phyloP scores from a whole-genome alignment of 2,888 invertebrate genomes.

The Calameuta pallipes region DNA sequence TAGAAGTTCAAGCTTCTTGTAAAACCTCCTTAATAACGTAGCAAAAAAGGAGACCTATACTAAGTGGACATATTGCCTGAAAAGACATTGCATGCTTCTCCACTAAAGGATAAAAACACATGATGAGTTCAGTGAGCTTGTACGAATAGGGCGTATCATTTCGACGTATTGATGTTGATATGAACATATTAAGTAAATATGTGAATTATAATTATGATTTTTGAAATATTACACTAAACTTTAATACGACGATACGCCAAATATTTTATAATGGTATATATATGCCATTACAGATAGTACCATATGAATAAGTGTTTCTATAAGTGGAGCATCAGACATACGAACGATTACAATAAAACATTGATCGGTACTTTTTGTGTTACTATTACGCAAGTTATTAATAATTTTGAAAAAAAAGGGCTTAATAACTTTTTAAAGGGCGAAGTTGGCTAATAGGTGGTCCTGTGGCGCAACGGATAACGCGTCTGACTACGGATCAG shows the following conservation, averaged over 20 bases:
- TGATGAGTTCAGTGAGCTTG: neutral
- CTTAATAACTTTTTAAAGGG: neutral
- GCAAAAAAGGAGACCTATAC: neutral
- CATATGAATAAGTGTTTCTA: neutral
- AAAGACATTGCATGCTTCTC: neutral
- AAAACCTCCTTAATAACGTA: neutral
- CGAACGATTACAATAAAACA: neutral
- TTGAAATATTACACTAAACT: neutral
- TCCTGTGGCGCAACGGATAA: slow-evolving; percentile 77
- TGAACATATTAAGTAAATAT: neutral
- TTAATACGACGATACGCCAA: too few relatives aligned
- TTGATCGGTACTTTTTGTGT: neutral
- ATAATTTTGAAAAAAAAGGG: neutral
- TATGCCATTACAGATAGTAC: neutral
- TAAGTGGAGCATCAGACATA: neutral
- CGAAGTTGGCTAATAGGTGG: slow-evolving; percentile 43
- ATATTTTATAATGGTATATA: neutral
- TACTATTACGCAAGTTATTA: neutral
- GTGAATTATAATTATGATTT: neutral
- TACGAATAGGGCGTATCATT: neutral
- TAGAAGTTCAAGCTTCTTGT: neutral
- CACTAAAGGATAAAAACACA: neutral
- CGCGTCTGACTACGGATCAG: slow-evolving; percentile 80
- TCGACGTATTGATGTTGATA: neutral
- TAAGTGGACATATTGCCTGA: neutral